Conservation (phyloP, 23 tunicate genomes). For the Ascidia mentula region DNA sequence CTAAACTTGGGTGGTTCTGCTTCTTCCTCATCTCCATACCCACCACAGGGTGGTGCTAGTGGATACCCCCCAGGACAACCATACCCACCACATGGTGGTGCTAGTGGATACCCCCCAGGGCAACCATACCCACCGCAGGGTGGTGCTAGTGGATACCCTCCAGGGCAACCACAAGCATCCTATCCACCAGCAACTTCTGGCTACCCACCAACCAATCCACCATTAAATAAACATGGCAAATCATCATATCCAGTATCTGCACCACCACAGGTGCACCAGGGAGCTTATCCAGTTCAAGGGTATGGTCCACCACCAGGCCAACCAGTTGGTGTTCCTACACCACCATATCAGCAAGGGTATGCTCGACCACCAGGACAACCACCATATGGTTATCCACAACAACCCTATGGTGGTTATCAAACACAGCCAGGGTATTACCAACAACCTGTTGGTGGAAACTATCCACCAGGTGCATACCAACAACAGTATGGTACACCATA, state of each 20-base stretch:
- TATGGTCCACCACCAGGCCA: slow-evolving; percentile 11
- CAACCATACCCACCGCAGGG: slow-evolving; percentile 25
- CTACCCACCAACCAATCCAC: neutral
- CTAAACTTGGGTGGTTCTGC: slow-evolving; percentile 13
- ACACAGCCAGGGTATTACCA: slow-evolving; percentile 21
- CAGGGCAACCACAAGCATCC: slow-evolving; percentile 17
- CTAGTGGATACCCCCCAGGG: slow-evolving; percentile 25
- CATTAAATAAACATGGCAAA: slow-evolving; percentile 3
- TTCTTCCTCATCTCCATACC: neutral
- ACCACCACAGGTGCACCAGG: slow-evolving; percentile 23
- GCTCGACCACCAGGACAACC: slow-evolving; percentile 18
- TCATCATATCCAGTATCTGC: slow-evolving; percentile 30
- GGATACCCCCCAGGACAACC: slow-evolving; percentile 35
- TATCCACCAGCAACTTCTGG: neutral
- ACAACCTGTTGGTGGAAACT: slow-evolving; percentile 8
- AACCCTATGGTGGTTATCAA: slow-evolving; percentile 25
- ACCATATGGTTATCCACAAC: slow-evolving; percentile 30
- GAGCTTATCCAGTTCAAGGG: neutral
- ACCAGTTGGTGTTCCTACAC: slow-evolving; percentile 10
- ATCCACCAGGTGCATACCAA: slow-evolving; percentile 45
- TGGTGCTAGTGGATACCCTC: slow-evolving; percentile 18
- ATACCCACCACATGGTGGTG: slow-evolving; percentile 25
- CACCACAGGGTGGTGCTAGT: neutral
- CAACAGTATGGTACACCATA: slow-evolving; percentile 16
- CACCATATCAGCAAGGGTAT: slow-evolving; percentile 22